Evolutionary conservation across 1,140 invertebrate genomes (phyloP), one percentile per base, ranked within the genome.

Genomic region (Anagrus nilaparvatae): DNA sequence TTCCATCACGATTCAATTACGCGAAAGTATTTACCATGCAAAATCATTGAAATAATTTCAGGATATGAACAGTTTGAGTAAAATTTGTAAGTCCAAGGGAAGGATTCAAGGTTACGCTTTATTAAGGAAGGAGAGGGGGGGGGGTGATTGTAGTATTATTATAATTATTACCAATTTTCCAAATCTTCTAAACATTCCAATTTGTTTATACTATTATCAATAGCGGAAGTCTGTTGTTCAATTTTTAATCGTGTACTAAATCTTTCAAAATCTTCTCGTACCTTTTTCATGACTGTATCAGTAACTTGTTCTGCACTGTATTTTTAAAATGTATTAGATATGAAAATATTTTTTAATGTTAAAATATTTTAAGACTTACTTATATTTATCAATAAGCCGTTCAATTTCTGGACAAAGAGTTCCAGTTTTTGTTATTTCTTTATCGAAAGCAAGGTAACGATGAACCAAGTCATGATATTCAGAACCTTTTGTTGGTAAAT

Each of bases 401-500:
- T 75, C 74, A 31, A 72, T 70, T 43, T 77, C 75, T 17, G 68
- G 62, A 71, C 77, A 79, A 14, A 75, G 56, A 23, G 70, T 67
- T 34, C 67, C 67, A 14, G 79, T 71, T 40, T 68, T 64, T 30
- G 69, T 74, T 72, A 81, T 78, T 53, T 79, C 76, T 51, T 78
- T 71, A 37, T 78, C 74, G 58, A 80, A 79, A 36, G 67, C 68
- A 36, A 77, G 57, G 58, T 76, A 77, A 24, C 69, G 64, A 40
- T 72, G 63, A 31, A 76, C 63, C 19, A 78, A 54, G 24, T 63
- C 63, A 43, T 72, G 66, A 46, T 73, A 76, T 30, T 68, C 62
- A 25, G 71, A 61, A 39, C 69, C 68, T 46, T 67, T 67, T n/a
- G 61, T 51, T 31, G 63, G 59, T 36, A 61, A 50, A 44, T 57